Evolutionary conservation across 2,888 invertebrate species (phyloP).

Genomic region (Strigamia transsilvanica): DNA sequence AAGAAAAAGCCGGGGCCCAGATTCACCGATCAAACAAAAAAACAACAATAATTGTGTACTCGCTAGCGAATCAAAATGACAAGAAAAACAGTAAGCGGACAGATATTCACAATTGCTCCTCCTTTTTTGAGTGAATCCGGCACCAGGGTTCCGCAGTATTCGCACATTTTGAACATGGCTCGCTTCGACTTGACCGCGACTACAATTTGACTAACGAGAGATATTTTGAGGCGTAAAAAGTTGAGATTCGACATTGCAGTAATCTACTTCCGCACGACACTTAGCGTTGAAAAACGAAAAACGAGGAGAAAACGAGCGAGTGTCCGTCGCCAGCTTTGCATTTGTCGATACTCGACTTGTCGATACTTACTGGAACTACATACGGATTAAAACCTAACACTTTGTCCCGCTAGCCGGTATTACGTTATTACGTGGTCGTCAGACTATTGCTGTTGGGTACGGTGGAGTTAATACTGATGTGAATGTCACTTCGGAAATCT

Average conservation of each 20-base stretch:
- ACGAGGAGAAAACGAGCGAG: neutral
- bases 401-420: neutral
- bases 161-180: neutral
- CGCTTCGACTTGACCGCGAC: neutral
- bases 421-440: constrained; percentile 15
- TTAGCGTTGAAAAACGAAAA: neutral
- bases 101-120: too few relatives aligned
- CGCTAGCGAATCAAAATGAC: too few relatives aligned
- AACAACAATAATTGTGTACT: too few relatives aligned
- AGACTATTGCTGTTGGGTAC: constrained; percentile 18
- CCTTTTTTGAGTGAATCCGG: too few relatives aligned
- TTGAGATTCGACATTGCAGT: neutral
- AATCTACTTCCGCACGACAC: neutral
- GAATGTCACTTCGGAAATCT: constrained; percentile 50
- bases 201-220: neutral
- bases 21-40: too few relatives aligned
- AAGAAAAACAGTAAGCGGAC: too few relatives aligned
- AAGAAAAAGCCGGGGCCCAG: neutral
- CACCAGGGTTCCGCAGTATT: too few relatives aligned
- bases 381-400: neutral
- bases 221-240: neutral
- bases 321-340: neutral
- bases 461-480: constrained; percentile 53
- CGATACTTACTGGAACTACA: neutral
- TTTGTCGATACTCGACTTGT: too few relatives aligned